These are phyloP conservation scores for Danio kyathit DNA, from an alignment of 2,797 vertebrate species.

Conservation along the genomic window DNA sequence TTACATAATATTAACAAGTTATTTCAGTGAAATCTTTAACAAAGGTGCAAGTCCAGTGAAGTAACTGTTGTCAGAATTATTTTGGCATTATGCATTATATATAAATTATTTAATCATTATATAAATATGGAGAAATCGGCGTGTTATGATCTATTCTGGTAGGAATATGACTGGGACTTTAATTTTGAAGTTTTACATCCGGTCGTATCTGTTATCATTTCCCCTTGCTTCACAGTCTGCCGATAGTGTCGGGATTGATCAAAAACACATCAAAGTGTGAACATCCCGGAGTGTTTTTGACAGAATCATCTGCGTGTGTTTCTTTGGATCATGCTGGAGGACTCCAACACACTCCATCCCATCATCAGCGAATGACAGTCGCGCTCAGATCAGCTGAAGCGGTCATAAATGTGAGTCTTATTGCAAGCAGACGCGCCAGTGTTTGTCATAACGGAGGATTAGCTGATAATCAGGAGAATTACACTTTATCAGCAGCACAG, in stretches of 20 bases:
- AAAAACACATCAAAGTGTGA: conserved; percentile 26
- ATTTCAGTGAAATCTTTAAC: not conserved
- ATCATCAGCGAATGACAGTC: conserved; percentile 32
- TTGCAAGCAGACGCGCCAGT: not conserved
- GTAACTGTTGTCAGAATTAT: not conserved
- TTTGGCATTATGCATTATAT: not conserved
- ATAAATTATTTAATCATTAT: too few relatives aligned
- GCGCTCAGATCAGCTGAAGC: conserved; percentile 14
- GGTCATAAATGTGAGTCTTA: conserved; percentile 58
- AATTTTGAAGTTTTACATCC: conserved; percentile 28
- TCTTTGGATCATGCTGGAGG: conserved; percentile 54
- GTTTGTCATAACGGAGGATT: conserved; percentile 23
- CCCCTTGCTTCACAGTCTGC: conserved; percentile 18
- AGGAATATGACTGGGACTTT: conserved; percentile 7
- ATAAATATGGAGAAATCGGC: too few relatives aligned
- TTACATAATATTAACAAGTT: too few relatives aligned
- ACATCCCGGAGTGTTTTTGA: not conserved
- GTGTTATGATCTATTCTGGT: too few relatives aligned
- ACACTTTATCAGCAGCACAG: not conserved
- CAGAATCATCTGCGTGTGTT: not conserved
- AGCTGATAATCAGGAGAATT: not conserved
- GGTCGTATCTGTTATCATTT: not conserved
- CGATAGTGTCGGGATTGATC: conserved; percentile 7
- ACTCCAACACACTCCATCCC: conserved; percentile 9
- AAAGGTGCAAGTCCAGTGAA: not conserved